A percentile compares a stretch with the other conserved stretches of the same genome.
Conservation (phyloP, 2,113 vertebrate species). For the Epinephelus lanceolatus region DNA sequence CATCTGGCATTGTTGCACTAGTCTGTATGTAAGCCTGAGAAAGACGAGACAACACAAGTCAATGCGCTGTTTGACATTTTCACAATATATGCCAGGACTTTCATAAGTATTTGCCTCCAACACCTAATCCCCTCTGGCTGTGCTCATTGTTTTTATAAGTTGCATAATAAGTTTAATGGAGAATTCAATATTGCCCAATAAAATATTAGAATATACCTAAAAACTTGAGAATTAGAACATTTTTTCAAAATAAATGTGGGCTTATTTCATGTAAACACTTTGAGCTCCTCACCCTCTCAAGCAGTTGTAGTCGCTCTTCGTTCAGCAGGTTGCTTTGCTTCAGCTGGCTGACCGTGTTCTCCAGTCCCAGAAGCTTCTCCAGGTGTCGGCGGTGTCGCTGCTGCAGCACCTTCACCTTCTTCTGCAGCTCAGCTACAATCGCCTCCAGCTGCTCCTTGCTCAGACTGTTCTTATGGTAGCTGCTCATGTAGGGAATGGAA, state of each 20-base stretch:
- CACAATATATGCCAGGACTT: no score
- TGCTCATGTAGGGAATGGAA: not conserved
- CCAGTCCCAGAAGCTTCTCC: conserved; percentile 84
- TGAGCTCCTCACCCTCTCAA: conserved; percentile 72
- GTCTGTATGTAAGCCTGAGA: conserved; percentile 81
- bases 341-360: conserved; percentile 84
- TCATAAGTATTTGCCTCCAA: not conserved
- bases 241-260: not conserved
- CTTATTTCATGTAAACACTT: not conserved
- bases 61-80: not conserved
- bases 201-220: not conserved
- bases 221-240: not conserved
- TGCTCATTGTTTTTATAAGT: not conserved
- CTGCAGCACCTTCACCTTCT: conserved; percentile 85
- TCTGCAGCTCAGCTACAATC: conserved; percentile 78
- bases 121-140: not conserved
- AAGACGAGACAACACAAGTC: not conserved
- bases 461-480: conserved; percentile 83
- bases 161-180: not conserved
- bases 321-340: conserved; percentile 79
- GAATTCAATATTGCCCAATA: not conserved
- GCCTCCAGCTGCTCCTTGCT: conserved; percentile 82
- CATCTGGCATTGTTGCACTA: conserved; percentile 48
- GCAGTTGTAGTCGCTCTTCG: conserved; percentile 76
- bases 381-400: conserved; percentile 83